Percentiles rank a stretch among this genome's conserved stretches.
Conservation (phyloP, 1,140 invertebrate species). For the Proales similis region DNA sequence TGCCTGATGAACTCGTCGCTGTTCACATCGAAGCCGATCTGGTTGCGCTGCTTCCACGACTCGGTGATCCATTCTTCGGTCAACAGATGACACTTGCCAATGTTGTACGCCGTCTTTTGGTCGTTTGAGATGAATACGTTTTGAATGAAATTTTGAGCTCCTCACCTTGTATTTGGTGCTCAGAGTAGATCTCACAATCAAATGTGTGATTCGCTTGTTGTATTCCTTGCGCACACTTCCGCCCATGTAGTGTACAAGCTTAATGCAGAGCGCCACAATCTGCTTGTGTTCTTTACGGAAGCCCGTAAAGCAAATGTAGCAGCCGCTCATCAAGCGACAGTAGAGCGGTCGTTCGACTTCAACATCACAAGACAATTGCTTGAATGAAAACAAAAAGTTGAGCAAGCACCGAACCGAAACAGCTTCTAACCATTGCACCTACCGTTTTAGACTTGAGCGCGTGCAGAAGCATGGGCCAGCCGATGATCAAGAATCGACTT, state of each 20-base stretch:
- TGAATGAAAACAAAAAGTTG: too few species aligned
- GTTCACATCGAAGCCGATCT: constrained; percentile 62
- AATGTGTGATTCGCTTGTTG: constrained; percentile 75
- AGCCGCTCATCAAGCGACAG: constrained; percentile 22
- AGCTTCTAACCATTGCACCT: too few species aligned
- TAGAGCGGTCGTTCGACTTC: constrained; percentile 32
- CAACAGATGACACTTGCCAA: constrained; percentile 73
- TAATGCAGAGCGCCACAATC: constrained; percentile 17
- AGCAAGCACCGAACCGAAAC: too few species aligned
- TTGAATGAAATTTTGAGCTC: background rate
- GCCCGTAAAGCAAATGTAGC: constrained; percentile 32
- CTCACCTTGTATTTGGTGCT: constrained; percentile 69
- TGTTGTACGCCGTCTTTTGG: constrained; percentile 63
- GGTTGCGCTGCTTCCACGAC: constrained; percentile 68
- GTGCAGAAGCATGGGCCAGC: too few species aligned
- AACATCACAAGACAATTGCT: too few species aligned
- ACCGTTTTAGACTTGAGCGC: too few species aligned
- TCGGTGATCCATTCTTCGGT: constrained; percentile 74
- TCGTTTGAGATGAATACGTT: constrained; percentile 15
- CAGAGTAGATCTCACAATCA: constrained; percentile 74
- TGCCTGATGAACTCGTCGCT: constrained; percentile 57
- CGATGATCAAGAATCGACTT: too few species aligned
- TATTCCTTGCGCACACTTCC: constrained; percentile 83
- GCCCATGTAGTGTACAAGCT: constrained; percentile 80
- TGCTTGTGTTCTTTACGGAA: constrained; percentile 32